phyloP scores from a whole-genome alignment of 1,140 invertebrate genomes.

The Megalonaias nervosa region DNA sequence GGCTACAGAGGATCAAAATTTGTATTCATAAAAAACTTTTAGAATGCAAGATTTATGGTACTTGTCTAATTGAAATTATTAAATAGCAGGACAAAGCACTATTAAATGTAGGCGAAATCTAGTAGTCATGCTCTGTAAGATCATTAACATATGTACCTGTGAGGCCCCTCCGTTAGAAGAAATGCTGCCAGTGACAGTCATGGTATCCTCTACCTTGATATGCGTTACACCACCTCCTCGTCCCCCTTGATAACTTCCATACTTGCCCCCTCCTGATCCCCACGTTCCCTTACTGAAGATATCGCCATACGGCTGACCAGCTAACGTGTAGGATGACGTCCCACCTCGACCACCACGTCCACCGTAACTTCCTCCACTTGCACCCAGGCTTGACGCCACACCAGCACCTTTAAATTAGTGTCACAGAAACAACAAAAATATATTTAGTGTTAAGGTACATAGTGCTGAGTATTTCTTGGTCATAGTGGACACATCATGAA shows the following conservation, averaged over 20 bases:
- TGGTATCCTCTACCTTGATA: slow-evolving; percentile 24
- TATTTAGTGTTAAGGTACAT: neutral
- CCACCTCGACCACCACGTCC: slow-evolving; percentile 46
- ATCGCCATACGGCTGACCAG: slow-evolving; percentile 45
- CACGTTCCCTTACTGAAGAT: slow-evolving; percentile 49
- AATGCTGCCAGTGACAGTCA: slow-evolving; percentile 39
- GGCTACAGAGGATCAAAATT: neutral
- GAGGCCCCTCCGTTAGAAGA: slow-evolving; percentile 39
- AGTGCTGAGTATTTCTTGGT: neutral
- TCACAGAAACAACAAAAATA: neutral
- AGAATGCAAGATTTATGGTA: neutral
- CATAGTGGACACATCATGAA: neutral
- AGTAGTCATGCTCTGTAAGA: neutral
- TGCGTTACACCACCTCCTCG: slow-evolving; percentile 52
- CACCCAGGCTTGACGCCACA: slow-evolving; percentile 23
- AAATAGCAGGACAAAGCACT: neutral
- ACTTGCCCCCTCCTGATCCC: slow-evolving; percentile 60
- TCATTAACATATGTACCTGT: slow-evolving; percentile 28
- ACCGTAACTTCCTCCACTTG: slow-evolving; percentile 54
- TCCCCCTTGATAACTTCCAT: slow-evolving; percentile 40
- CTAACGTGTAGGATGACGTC: slow-evolving; percentile 1
- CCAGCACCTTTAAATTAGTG: slow-evolving; percentile 48
- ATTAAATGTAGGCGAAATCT: neutral
- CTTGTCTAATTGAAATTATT: too few species aligned
- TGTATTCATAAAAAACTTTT: neutral